A percentile compares a stretch with the other conserved stretches of the same genome.
These are phyloP conservation scores for Oxyura jamaicensis DNA, from an alignment of 2,113 vertebrate species.

Conservation along the genomic window DNA sequence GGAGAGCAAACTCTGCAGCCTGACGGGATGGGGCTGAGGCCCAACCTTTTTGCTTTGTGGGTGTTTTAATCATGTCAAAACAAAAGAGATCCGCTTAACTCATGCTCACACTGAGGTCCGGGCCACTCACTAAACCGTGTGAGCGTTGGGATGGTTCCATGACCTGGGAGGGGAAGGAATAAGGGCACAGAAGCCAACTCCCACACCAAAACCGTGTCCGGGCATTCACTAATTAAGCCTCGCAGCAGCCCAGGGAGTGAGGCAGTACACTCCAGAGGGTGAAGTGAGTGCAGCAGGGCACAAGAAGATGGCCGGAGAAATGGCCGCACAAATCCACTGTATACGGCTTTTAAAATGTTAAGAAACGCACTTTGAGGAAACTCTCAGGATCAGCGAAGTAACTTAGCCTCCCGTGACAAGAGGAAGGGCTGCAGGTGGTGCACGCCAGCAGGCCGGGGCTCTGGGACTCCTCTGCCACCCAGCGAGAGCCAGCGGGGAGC, in stretches of 20 bases:
- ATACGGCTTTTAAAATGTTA: neutral
- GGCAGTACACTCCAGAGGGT: neutral
- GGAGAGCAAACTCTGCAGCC: neutral
- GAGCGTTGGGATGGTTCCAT: neutral
- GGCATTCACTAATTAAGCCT: neutral
- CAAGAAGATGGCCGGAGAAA: neutral
- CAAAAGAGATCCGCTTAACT: neutral
- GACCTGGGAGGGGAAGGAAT: neutral
- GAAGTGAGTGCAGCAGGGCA: neutral
- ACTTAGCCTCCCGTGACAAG: neutral
- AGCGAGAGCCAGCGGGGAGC: neutral
- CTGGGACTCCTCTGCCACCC: neutral
- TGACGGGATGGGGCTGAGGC: neutral
- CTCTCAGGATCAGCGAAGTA: neutral
- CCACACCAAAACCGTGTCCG: neutral
- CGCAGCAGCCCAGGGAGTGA: neutral
- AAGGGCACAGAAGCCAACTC: neutral
- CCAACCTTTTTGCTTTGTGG: neutral
- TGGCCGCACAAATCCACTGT: neutral
- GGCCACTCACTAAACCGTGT: neutral
- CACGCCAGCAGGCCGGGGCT: neutral
- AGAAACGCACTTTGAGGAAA: neutral
- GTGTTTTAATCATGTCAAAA: slow-evolving; percentile 14
- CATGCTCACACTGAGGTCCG: neutral
- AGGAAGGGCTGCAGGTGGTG: neutral